A percentile compares a stretch with the other conserved stretches of the same genome.
These are phyloP conservation scores for Perca flavescens DNA, from an alignment of 2,113 vertebrate species.

Conservation along the genomic window DNA sequence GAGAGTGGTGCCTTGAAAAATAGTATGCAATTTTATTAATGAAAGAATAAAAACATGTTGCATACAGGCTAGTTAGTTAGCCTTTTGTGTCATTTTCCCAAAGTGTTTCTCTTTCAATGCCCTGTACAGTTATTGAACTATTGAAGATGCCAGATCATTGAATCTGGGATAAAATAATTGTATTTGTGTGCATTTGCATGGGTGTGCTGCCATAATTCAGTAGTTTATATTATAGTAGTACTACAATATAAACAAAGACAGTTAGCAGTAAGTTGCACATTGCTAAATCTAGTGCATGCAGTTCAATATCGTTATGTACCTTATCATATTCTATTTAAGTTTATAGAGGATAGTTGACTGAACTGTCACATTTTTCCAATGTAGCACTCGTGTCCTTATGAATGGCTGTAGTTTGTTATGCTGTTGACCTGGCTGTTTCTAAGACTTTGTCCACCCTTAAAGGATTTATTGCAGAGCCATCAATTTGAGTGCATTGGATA, in stretches of 20 bases:
- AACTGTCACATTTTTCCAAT: not conserved
- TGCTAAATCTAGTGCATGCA: not conserved
- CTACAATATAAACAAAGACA: not conserved
- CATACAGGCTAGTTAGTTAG: not conserved
- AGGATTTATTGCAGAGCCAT: not conserved
- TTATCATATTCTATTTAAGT: not conserved
- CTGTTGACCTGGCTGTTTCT: not conserved
- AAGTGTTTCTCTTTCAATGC: not conserved
- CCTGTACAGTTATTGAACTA: not conserved
- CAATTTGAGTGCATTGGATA: not conserved
- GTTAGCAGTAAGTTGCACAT: not conserved
- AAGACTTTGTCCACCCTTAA: not conserved
- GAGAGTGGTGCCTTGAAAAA: slow-evolving; percentile 13
- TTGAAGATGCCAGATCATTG: not conserved
- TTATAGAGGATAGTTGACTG: not conserved
- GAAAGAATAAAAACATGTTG: not conserved
- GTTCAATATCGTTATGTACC: not conserved
- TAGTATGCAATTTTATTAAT: slow-evolving; percentile 4
- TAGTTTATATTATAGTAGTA: not conserved
- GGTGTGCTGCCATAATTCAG: not conserved
- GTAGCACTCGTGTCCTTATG: not conserved
- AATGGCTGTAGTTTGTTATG: not conserved
- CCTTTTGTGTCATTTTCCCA: not conserved
- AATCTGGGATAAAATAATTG: not conserved
- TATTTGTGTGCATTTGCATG: not conserved